These are phyloP conservation scores for Drosophila tani DNA, from an alignment of 1,140 invertebrate genomes.

Conservation along the genomic window DNA sequence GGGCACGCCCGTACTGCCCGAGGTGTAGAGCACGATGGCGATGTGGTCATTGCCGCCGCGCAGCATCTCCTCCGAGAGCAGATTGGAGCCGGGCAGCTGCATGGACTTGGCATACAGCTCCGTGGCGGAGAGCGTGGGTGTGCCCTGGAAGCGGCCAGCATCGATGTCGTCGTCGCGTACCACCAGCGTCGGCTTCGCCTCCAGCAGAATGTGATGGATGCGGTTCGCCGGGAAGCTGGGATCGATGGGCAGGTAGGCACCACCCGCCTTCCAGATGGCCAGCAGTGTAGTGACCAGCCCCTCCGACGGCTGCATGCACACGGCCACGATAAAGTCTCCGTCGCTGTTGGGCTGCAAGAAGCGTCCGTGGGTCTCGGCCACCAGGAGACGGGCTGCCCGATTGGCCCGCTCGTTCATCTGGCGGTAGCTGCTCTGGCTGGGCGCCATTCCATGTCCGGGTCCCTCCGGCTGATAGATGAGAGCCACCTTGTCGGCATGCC, in stretches of 20 bases:
- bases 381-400: constrained; percentile 87
- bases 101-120: constrained; percentile 73
- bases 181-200: constrained; percentile 90
- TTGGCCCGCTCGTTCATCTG: constrained; percentile 88
- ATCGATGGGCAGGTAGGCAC: constrained; percentile 93
- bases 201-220: constrained; percentile 91
- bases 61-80: constrained; percentile 69
- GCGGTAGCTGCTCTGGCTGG: constrained; percentile 86
- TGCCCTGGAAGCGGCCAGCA: constrained; percentile 59
- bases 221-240: constrained; percentile 90
- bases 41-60: constrained; percentile 85
- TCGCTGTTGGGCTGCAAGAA: constrained; percentile 86
- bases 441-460: constrained; percentile 61
- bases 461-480: constrained; percentile 86
- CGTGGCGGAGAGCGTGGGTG: constrained; percentile 59
- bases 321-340: constrained; percentile 89
- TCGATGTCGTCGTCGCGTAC: constrained; percentile 88
- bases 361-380: constrained; percentile 83
- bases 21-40: constrained; percentile 95
- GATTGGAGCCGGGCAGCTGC: constrained; percentile 60
- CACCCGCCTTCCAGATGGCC: constrained; percentile 92
- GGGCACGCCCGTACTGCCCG: constrained; percentile 96
- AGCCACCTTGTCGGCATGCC: constrained; percentile 85
- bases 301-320: constrained; percentile 91
- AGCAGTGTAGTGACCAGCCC: constrained; percentile 89